phyloP scores from a whole-genome alignment of 2,113 vertebrate species.

The Abramis brama region DNA sequence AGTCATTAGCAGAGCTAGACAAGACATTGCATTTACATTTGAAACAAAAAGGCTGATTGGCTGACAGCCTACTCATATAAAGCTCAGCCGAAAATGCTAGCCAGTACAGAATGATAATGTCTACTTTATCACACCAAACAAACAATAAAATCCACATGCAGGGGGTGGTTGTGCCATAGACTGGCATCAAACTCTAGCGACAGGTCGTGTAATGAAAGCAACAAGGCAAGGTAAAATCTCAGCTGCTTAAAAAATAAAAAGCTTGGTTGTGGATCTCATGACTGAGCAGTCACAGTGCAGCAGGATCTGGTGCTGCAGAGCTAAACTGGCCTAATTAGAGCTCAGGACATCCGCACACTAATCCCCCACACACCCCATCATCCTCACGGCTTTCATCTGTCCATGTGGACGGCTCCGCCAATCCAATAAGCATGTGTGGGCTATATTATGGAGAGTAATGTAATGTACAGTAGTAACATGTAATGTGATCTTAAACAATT shows the following conservation, averaged over 20 bases:
- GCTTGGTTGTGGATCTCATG: neutral
- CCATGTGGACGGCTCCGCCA: constrained; percentile 2
- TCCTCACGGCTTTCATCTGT: constrained; percentile 32
- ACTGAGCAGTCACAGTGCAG: constrained; percentile 8
- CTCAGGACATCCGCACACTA: constrained; percentile 44
- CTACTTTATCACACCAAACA: constrained; percentile 6
- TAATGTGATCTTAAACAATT: constrained; percentile 24
- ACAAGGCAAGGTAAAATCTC: neutral
- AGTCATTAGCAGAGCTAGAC: constrained; percentile 64
- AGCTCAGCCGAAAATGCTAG: neutral
- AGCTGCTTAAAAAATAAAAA: neutral
- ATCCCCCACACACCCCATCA: constrained; percentile 33
- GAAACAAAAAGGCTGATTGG: constrained; percentile 40
- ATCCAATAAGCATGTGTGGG: constrained; percentile 41
- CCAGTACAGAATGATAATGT: constrained; percentile 1
- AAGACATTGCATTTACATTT: constrained; percentile 52
- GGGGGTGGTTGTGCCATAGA: neutral
- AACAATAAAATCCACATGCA: neutral
- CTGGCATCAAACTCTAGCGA: neutral
- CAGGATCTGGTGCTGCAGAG: constrained; percentile 1
- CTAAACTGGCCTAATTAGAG: constrained; percentile 33
- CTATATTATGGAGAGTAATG: constrained; percentile 2
- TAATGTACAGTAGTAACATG: constrained; percentile 7
- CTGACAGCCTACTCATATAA: neutral
- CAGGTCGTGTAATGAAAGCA: neutral